These are phyloP conservation scores for Oxystoma pomonae DNA, from an alignment of 2,888 invertebrate species.

Conservation along the genomic window DNA sequence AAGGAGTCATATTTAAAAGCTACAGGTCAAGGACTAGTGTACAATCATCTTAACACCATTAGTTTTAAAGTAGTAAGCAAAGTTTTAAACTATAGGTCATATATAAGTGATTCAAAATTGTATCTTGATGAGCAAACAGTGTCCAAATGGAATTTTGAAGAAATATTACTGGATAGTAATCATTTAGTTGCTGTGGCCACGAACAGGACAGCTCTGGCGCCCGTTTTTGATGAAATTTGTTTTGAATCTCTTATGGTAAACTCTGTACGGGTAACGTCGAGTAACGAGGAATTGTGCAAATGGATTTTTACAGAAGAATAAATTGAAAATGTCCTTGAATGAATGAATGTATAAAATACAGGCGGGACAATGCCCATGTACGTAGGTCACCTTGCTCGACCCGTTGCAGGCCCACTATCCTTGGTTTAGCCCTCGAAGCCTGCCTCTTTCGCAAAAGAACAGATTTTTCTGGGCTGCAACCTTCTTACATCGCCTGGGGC, in stretches of 20 bases:
- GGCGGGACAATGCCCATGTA: no score
- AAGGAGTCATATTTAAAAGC: constrained; percentile 96
- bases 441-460: no score
- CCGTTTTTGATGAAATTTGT: constrained; percentile 52
- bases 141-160: constrained; percentile 76
- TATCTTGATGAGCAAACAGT: constrained; percentile 56
- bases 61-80: constrained; percentile 66
- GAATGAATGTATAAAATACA: no score
- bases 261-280: no score
- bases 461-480: no score
- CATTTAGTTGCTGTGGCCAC: constrained; percentile 79
- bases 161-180: constrained; percentile 67
- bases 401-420: no score
- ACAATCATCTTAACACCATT: constrained; percentile 70
- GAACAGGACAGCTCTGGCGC: constrained; percentile 32
- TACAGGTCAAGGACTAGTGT: constrained; percentile 77
- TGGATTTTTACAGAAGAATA: no score
- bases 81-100: constrained; percentile 46
- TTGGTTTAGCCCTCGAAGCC: no score
- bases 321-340: no score
- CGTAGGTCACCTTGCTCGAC: no score
- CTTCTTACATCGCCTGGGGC: no score
- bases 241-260: constrained; percentile 59
- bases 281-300: no score
- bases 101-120: constrained; percentile 63